These are phyloP conservation scores for Otus scops DNA, from an alignment of 2,797 vertebrate species.

Conservation along the genomic window DNA sequence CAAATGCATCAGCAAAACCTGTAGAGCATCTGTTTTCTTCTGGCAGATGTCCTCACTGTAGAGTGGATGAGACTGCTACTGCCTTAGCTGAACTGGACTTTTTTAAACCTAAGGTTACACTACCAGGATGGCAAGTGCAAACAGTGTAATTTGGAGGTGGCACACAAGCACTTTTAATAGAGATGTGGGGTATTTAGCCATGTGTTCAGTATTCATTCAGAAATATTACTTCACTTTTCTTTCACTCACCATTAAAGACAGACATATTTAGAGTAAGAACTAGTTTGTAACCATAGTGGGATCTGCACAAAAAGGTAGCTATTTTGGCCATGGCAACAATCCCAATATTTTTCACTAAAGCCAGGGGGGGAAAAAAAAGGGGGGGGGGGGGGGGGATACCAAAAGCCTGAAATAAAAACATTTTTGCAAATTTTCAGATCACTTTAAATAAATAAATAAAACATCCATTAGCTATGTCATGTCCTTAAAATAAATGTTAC, in stretches of 20 bases:
- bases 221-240: neutral
- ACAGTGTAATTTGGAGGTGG: too few species aligned
- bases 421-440: neutral
- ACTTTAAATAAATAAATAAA: constrained; percentile 33
- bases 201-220: neutral
- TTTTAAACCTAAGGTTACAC: neutral
- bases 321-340: neutral
- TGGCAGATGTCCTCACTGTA: too few species aligned
- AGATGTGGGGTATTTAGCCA: too few species aligned
- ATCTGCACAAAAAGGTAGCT: neutral
- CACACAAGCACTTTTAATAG: neutral
- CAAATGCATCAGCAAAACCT: neutral
- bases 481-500: constrained; percentile 44
- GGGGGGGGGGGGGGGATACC: neutral
- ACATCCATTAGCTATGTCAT: constrained; percentile 12
- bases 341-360: neutral
- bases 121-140: neutral
- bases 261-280: neutral
- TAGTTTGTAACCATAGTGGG: neutral
- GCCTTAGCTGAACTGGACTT: neutral
- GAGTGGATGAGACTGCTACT: neutral
- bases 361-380: neutral
- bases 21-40: neutral
- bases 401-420: neutral
- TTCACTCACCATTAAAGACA: neutral